Percentiles rank a stretch among this genome's conserved stretches.
phyloP scores from a whole-genome alignment of 2,113 vertebrate species.

The Ceyx cyanopectus region DNA sequence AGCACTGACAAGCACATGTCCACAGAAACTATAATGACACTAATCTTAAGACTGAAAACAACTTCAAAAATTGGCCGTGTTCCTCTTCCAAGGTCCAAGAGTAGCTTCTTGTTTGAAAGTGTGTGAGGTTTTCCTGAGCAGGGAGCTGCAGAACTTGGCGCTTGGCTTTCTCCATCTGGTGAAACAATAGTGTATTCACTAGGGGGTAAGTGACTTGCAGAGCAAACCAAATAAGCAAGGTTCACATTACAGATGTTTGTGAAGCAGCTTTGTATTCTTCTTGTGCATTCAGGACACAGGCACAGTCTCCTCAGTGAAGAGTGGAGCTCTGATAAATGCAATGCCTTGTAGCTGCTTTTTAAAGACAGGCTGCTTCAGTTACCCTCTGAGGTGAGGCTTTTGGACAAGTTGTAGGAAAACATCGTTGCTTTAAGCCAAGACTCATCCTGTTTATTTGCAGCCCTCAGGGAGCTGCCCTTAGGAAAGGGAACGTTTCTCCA shows the following conservation, averaged over 20 bases:
- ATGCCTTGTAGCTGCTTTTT: neutral
- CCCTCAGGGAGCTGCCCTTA: neutral
- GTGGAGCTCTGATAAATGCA: neutral
- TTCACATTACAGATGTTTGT: neutral
- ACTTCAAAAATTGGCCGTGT: neutral
- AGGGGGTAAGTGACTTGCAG: neutral
- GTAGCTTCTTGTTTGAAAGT: neutral
- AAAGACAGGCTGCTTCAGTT: neutral
- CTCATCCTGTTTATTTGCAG: neutral
- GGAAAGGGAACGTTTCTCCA: neutral
- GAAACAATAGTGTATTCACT: neutral
- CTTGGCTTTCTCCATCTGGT: conserved; percentile 21
- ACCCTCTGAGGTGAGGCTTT: neutral
- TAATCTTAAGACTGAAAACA: neutral
- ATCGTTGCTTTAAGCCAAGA: neutral
- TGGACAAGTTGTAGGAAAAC: neutral
- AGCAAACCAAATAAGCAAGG: neutral
- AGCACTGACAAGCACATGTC: neutral
- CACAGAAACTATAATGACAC: neutral
- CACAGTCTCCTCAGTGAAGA: neutral
- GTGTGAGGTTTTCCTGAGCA: neutral
- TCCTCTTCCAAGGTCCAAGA: neutral
- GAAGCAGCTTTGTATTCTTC: neutral
- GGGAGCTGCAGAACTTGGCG: neutral
- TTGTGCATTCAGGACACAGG: neutral